phyloP scores from a whole-genome alignment of 2,888 invertebrate species.

The Parapristionchus giblindavisi region DNA sequence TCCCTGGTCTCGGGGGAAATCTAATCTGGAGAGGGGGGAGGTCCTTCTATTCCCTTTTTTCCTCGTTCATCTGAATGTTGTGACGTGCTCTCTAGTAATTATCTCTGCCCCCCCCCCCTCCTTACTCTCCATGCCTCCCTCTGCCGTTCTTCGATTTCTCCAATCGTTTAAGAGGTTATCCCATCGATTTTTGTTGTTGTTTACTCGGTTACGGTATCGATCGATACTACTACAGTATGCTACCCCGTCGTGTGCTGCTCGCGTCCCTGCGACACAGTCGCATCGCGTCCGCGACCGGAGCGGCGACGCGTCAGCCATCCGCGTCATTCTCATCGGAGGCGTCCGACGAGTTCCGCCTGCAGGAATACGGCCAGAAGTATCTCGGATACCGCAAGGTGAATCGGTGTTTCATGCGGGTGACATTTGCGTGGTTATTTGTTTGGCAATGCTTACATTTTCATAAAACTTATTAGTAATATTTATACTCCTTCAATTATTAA shows the following conservation, averaged over 20 bases:
- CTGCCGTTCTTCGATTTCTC: no score
- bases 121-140: no score
- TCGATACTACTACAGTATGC: constrained; percentile 15
- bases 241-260: constrained; percentile 33
- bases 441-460: no score
- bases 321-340: background rate
- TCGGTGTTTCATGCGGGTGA: background rate
- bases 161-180: no score
- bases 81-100: no score
- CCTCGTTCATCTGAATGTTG: background rate
- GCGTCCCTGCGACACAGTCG: constrained; percentile 11
- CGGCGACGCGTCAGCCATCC: constrained; percentile 20
- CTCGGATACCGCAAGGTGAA: constrained; percentile 64
- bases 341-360: constrained; percentile 63
- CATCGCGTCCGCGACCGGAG: background rate
- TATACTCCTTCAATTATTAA: no score
- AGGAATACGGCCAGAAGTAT: constrained; percentile 65
- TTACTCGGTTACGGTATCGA: background rate
- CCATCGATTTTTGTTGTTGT: no score
- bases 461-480: no score
- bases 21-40: background rate
- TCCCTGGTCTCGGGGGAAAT: constrained; percentile 27
- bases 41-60: background rate
- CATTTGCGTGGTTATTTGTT: background rate
- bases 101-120: no score